Evolutionary conservation across 1,140 invertebrate genomes (phyloP).

Genomic region (Tetragonula clypearis): DNA sequence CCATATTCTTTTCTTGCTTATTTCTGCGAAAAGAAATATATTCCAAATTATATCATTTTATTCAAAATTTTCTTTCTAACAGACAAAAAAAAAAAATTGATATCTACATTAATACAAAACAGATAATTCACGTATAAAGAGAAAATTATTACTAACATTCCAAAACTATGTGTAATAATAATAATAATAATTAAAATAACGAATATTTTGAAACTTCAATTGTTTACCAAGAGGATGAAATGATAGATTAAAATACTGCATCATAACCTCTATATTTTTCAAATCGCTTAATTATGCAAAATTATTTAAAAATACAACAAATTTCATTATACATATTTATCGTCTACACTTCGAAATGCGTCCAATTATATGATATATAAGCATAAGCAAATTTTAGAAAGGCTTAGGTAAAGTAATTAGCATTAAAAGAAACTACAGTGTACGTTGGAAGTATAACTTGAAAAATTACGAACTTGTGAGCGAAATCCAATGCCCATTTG

Average conservation of each 20-base stretch:
- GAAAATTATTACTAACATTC: not conserved
- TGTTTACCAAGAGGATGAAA: not conserved
- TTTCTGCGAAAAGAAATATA: slow-evolving; percentile 71
- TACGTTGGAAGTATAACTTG: slow-evolving; percentile 11
- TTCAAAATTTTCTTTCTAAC: not conserved
- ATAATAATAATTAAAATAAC: not conserved
- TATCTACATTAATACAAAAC: not conserved
- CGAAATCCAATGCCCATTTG: slow-evolving; percentile 82
- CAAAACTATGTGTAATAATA: no score
- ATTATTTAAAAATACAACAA: not conserved
- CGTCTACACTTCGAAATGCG: not conserved
- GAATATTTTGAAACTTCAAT: not conserved
- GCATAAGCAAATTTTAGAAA: not conserved
- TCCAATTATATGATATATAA: not conserved
- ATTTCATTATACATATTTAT: not conserved
- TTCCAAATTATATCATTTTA: not conserved
- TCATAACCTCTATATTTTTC: slow-evolving; percentile 7
- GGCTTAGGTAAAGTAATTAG: not conserved
- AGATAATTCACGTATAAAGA: not conserved
- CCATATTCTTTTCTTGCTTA: slow-evolving; percentile 78
- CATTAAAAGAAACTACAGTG: not conserved
- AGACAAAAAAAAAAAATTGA: not conserved
- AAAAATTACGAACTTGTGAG: slow-evolving; percentile 76
- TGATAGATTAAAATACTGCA: not conserved
- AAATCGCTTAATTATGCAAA: slow-evolving; percentile 22